These are phyloP conservation scores for Chaetophractus vellerosus DNA, from an alignment of 2,797 vertebrate genomes.

Conservation along the genomic window DNA sequence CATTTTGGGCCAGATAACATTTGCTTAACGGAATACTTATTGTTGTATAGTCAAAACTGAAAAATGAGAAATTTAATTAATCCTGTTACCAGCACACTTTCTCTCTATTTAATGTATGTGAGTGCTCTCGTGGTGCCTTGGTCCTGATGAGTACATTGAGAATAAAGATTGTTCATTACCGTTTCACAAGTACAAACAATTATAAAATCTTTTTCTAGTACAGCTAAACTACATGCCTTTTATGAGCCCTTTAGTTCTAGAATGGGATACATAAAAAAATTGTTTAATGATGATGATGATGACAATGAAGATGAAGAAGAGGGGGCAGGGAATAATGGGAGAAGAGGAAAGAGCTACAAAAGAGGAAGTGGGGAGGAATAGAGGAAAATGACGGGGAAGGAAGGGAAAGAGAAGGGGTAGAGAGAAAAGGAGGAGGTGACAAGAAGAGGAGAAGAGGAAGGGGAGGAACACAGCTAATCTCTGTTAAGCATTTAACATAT, in stretches of 20 bases:
- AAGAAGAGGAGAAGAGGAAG: not conserved
- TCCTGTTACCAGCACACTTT: not conserved
- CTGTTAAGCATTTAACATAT: not conserved
- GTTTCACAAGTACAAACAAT: not conserved
- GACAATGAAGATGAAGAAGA: not conserved
- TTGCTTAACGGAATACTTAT: not conserved
- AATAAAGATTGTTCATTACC: not conserved
- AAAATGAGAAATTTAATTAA: slow-evolving; percentile 46
- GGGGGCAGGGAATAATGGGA: not conserved
- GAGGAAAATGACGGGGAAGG: not conserved
- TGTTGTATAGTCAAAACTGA: not conserved
- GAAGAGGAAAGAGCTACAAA: not conserved
- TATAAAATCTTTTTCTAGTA: not conserved
- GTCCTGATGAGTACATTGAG: not conserved
- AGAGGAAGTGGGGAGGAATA: not conserved
- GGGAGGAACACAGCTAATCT: not conserved
- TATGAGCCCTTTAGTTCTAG: not conserved
- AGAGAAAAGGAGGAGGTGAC: not conserved
- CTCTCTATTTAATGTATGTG: not conserved
- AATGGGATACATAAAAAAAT: not conserved
- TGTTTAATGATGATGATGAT: not conserved
- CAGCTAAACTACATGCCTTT: not conserved
- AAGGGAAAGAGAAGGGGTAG: not conserved
- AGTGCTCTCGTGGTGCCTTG: not conserved
- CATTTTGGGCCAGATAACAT: not conserved